Base-by-base conservation (phyloP, 2,113 vertebrate species). In the Romanogobio albipinnatus region DNA sequence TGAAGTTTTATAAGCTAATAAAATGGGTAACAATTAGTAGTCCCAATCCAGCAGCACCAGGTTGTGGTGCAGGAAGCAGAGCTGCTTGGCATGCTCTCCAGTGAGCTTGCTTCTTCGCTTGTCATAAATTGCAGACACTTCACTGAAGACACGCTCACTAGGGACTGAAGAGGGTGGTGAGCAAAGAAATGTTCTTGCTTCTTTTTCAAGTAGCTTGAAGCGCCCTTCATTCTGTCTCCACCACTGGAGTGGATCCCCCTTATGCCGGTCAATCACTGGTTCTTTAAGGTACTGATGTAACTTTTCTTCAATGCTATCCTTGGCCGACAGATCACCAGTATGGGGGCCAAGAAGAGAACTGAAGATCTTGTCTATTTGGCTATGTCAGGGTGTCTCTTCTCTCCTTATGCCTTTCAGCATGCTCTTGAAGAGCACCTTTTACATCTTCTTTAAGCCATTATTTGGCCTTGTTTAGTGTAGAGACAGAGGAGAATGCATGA, bases 261-360 rank as follows among this genome's bases (percentile, higher is more conserved):
- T 59, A 10, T 1, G 9, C 36, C 68, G 3, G 39, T 71, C 36
- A 45, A 22, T 45, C 36, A 22, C 17, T 71, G 68, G 36, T 9
- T 45, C 68, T 71, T 45, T 71, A 39, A 71, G 68, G 68, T n/a
- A 11, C 68, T 71, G 68, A 71, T 71, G 68, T 45, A 71, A 71
- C 68, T 71, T 19, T 5, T n/a, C 36, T 19, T 43, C 17, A 71
- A 43, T 71, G 8, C 19, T n/a, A 36, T 71, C 68, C 36, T 71
- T 43, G 19, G 19, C 68, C 3, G 3, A 61, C n/a, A 61, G 0
- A 61, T 61, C n/a, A 61, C 59, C n/a, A 71, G 36, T 45, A 36
- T 71, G 36, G 36, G 8, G 33, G 36, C 68, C 68, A 39, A 43
- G 9, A 71, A 43, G 36, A 71, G 68, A 71, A 71, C 36, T 71